Percentiles rank a stretch among this genome's conserved stretches.
These are phyloP conservation scores for Dryococelus australis DNA, from an alignment of 2,888 invertebrate genomes.

Conservation along the genomic window DNA sequence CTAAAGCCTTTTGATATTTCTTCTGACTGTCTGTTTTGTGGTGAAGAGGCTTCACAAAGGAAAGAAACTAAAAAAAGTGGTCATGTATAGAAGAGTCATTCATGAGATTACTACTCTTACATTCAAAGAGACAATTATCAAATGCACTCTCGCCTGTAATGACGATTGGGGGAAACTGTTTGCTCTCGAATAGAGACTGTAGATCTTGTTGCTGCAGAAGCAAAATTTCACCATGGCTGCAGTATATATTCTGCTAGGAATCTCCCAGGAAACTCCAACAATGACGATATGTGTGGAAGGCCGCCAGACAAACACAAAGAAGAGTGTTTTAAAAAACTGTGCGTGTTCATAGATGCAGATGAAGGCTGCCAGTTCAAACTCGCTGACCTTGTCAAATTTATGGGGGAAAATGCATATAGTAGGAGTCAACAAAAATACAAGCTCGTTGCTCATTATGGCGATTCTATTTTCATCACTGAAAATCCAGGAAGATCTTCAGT, in stretches of 20 bases:
- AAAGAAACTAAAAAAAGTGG: neutral
- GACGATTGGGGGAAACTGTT: neutral
- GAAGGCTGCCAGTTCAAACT: neutral
- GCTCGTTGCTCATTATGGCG: no score
- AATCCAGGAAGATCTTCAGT: neutral
- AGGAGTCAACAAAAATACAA: no score
- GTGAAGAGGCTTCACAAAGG: neutral
- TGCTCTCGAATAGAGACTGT: neutral
- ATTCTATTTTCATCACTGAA: no score
- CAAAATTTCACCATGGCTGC: neutral
- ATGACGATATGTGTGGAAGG: neutral
- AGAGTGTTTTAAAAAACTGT: neutral
- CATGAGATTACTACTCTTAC: no score
- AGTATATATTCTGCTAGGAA: neutral
- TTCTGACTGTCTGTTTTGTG: no score
- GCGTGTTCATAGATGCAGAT: neutral
- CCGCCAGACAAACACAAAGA: neutral
- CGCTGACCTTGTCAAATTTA: neutral
- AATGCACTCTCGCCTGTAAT: neutral
- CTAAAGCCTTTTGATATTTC: no score
- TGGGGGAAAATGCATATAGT: no score
- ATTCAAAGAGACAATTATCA: no score
- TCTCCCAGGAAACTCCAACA: neutral
- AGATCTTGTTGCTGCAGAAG: neutral
- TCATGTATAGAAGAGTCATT: neutral